Evolutionary conservation across 1,140 invertebrate genomes (phyloP).

Genomic region (Heliconius hermathena): DNA sequence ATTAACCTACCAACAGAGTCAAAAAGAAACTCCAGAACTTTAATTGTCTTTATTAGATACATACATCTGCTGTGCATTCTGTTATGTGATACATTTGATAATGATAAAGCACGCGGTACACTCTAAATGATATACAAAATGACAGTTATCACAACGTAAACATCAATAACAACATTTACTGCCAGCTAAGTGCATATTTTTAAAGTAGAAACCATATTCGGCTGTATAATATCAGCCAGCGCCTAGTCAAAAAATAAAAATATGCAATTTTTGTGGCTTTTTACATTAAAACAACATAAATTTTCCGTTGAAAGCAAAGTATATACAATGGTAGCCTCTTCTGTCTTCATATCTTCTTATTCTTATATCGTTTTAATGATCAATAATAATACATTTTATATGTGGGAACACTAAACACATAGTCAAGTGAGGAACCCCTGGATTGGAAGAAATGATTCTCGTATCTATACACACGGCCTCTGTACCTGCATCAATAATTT

Average conservation of each 20-base stretch:
- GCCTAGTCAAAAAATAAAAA: background rate
- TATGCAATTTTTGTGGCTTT: slow-evolving; percentile 11
- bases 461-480: slow-evolving; percentile 79
- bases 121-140: slow-evolving; percentile 54
- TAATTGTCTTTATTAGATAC: slow-evolving; percentile 69
- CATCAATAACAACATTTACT: slow-evolving; percentile 69
- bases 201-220: background rate
- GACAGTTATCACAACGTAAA: slow-evolving; percentile 74
- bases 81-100: slow-evolving; percentile 42
- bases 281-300: slow-evolving; percentile 59
- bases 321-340: slow-evolving; percentile 69
- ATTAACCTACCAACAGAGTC: slow-evolving; percentile 1
- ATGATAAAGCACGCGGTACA: slow-evolving; percentile 37
- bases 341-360: slow-evolving; percentile 39
- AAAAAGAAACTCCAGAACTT: slow-evolving; percentile 64
- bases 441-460: slow-evolving; percentile 80
- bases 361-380: slow-evolving; percentile 50
- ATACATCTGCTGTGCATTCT: slow-evolving; percentile 46
- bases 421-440: slow-evolving; percentile 71
- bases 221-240: background rate
- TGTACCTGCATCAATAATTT: slow-evolving; percentile 78
- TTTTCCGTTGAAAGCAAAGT: slow-evolving; percentile 56
- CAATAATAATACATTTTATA: slow-evolving; percentile 79
- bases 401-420: slow-evolving; percentile 77
- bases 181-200: slow-evolving; percentile 17